Evolutionary conservation across 1,140 invertebrate species (phyloP), one percentile per base, ranked within the genome.

Genomic region (Babylonia areolata): DNA sequence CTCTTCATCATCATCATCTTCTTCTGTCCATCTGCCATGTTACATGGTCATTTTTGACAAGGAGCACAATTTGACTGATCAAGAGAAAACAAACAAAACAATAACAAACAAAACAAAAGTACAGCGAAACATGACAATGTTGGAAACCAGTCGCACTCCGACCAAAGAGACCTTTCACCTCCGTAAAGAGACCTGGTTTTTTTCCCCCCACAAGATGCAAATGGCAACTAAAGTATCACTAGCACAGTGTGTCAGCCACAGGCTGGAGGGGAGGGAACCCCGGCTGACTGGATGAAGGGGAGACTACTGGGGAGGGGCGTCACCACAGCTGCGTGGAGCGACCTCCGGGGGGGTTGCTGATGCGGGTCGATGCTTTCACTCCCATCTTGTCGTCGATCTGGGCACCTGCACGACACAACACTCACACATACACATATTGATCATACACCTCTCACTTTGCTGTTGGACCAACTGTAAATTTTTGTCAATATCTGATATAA

Each of bases 291-390:
- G 75, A 39, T 40, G 75, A 40, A 6, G 75, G 40, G 15, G 17
- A 9, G 40, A 37, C 35, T 77, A 28, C 75, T 40, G 1, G 3
- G 15, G 35, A 80, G 28, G 39, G 28, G 3, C 37, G 23, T 92
- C 91, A 95, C 94, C 94, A 95, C 23, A 95, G 89, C 39, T 92
- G 92, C 58, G 93, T 92, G 33, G 95, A 95, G 88, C 92, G 93
- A 35, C 95, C 95, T 81, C 95, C 95, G 54, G 95, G 95, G 42
- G 95, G 95, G 85, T 95, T 94, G 39, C 92, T 89, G 51, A 94
- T 90, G 39, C 93, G 88, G 88, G 94, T 94, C 91, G 90, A 12
- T 91, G 93, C 85, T 95, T 88, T 87, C 87, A 93, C 91, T 80
- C 93, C 91, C 51, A 90, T 86, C 51, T 92, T 91, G 87, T 95